A percentile compares a stretch with the other conserved stretches of the same genome.
Evolutionary conservation across 2,113 vertebrate genomes (phyloP).

Genomic region (Sminthopsis crassicaudata): DNA sequence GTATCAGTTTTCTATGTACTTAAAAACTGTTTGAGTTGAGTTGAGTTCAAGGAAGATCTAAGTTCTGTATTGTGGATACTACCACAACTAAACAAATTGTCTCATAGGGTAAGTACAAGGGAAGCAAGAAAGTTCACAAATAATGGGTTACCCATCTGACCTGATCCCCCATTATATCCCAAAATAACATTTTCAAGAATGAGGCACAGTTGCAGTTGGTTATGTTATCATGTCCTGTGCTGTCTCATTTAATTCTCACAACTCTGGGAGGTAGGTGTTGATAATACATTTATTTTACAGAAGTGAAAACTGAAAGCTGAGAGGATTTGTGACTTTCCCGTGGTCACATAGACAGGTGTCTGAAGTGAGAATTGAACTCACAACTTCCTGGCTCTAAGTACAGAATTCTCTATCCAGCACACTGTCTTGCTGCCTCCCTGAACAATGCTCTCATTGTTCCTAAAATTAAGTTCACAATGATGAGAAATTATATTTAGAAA

Average conservation of each 20-base stretch:
- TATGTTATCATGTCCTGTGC: no score
- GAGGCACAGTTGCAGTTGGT: constrained; percentile 69
- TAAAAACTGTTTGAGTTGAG: not conserved
- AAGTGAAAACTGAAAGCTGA: not conserved
- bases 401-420: not conserved
- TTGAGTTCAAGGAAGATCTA: not conserved
- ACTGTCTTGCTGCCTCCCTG: not conserved
- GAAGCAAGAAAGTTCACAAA: not conserved
- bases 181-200: constrained; percentile 77
- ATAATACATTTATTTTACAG: not conserved
- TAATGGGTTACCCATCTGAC: not conserved
- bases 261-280: not conserved
- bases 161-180: not conserved
- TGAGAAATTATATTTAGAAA: constrained; percentile 48
- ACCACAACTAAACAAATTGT: not conserved
- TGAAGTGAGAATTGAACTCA: not conserved
- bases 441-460: constrained; percentile 46
- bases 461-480: constrained; percentile 35
- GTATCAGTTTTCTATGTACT: not conserved
- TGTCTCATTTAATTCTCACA: not conserved
- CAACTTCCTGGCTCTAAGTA: not conserved
- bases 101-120: not conserved
- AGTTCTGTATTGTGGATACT: not conserved
- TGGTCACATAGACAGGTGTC: no score
- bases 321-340: not conserved